Conservation (phyloP, 92 coral and sea anemone genomes). For the Bergia sp. region DNA sequence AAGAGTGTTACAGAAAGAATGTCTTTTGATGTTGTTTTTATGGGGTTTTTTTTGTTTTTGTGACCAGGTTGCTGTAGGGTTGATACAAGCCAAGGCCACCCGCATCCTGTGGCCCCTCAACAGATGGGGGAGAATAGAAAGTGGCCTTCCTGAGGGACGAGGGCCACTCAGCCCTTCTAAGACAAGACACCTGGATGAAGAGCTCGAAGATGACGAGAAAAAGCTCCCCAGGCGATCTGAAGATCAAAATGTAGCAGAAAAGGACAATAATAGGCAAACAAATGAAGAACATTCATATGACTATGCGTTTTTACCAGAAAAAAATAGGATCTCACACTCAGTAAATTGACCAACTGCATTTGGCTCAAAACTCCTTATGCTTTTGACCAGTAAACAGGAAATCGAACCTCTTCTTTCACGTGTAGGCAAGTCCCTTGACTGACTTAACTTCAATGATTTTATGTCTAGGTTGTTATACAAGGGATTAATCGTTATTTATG, state of each 20-base stretch:
- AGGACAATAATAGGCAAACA: neutral
- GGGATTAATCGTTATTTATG: too few relatives aligned
- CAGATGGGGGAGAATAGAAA: conserved; percentile 69
- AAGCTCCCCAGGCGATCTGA: neutral
- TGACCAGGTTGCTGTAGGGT: conserved; percentile 74
- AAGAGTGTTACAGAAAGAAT: too few relatives aligned
- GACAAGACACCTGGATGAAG: conserved; percentile 23
- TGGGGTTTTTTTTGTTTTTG: neutral
- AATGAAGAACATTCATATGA: conserved; percentile 13
- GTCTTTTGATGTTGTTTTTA: too few relatives aligned
- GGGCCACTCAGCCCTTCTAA: conserved; percentile 45
- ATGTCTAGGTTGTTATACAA: too few relatives aligned
- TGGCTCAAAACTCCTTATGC: too few relatives aligned
- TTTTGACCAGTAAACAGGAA: too few relatives aligned
- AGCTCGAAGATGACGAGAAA: conserved; percentile 11
- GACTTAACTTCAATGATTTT: too few relatives aligned
- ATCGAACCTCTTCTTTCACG: too few relatives aligned
- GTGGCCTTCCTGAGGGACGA: conserved; percentile 51
- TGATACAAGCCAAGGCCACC: conserved; percentile 81
- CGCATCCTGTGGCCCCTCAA: conserved; percentile 76
- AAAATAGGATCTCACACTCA: conserved; percentile 19
- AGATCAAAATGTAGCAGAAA: neutral
- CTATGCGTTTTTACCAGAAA: conserved; percentile 31
- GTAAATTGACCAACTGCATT: neutral
- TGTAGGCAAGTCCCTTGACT: too few relatives aligned